Percentiles rank a stretch among this genome's conserved stretches.
phyloP scores from a whole-genome alignment of 2,113 vertebrate genomes.

The Hirundichthys speculiger region DNA sequence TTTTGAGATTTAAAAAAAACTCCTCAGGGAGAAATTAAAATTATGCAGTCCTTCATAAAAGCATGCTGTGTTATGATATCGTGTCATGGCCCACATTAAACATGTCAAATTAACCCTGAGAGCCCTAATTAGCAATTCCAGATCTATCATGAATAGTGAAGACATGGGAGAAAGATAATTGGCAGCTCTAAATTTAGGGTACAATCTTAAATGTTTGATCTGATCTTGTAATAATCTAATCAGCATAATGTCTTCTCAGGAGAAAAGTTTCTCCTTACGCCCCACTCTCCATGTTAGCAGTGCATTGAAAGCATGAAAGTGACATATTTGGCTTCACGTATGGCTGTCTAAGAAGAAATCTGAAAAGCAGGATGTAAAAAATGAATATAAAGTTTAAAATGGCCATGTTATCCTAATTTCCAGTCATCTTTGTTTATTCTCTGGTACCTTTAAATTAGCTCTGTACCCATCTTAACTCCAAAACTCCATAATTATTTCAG shows the following conservation, averaged over 20 bases:
- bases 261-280: slow-evolving; percentile 1
- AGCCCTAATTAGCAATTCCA: slow-evolving; percentile 62
- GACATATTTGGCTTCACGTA: neutral
- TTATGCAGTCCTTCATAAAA: slow-evolving; percentile 55
- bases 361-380: neutral
- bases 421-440: too few relatives aligned
- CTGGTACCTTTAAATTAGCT: too few relatives aligned
- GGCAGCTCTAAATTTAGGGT: slow-evolving; percentile 31
- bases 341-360: neutral
- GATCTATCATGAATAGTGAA: slow-evolving; percentile 20
- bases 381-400: too few relatives aligned
- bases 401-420: too few relatives aligned
- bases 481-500: too few relatives aligned
- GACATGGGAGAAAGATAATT: slow-evolving; percentile 13
- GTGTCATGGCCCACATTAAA: slow-evolving; percentile 64
- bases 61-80: slow-evolving; percentile 39
- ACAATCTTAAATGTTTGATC: slow-evolving; percentile 28
- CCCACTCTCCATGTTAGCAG: neutral
- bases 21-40: slow-evolving; percentile 45
- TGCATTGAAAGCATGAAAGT: slow-evolving; percentile 3
- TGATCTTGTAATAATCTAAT: slow-evolving; percentile 31
- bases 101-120: slow-evolving; percentile 56
- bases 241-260: slow-evolving; percentile 1
- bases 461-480: too few relatives aligned
- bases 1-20: slow-evolving; percentile 23